These are phyloP conservation scores for Dasypogon diadema DNA, from an alignment of 2,888 invertebrate genomes.

Conservation along the genomic window DNA sequence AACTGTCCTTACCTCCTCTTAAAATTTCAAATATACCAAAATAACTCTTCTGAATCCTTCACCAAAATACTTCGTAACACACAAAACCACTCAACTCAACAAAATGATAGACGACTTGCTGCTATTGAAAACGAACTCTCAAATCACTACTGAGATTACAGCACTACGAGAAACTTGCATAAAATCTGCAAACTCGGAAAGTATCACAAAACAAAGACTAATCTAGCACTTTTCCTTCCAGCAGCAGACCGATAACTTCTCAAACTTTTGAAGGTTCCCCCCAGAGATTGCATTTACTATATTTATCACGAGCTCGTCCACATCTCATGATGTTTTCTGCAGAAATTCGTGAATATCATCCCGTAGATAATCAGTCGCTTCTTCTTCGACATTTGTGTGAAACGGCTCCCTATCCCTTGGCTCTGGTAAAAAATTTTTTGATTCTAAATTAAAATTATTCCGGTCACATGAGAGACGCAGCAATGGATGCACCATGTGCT, in stretches of 20 bases:
- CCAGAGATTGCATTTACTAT: not conserved
- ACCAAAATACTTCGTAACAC: too few species aligned
- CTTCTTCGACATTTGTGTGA: too few species aligned
- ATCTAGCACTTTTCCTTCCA: slow-evolving; percentile 1
- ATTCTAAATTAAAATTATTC: slow-evolving; percentile 44
- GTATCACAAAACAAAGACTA: not conserved
- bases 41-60: too few species aligned
- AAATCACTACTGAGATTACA: too few species aligned
- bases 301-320: slow-evolving; percentile 1
- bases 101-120: too few species aligned
- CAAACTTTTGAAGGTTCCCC: not conserved
- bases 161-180: not conserved
- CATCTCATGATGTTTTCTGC: not conserved
- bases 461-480: slow-evolving; percentile 15
- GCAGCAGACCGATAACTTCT: not conserved
- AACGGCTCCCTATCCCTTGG: not conserved
- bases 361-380: too few species aligned
- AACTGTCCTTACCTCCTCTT: too few species aligned
- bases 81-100: too few species aligned
- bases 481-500: not conserved
- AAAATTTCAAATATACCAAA: too few species aligned
- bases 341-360: too few species aligned
- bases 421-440: slow-evolving; percentile 14
- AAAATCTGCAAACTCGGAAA: not conserved
- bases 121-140: too few species aligned